phyloP scores from a whole-genome alignment of 2,888 invertebrate genomes.

The Himalopsyche tibetana region DNA sequence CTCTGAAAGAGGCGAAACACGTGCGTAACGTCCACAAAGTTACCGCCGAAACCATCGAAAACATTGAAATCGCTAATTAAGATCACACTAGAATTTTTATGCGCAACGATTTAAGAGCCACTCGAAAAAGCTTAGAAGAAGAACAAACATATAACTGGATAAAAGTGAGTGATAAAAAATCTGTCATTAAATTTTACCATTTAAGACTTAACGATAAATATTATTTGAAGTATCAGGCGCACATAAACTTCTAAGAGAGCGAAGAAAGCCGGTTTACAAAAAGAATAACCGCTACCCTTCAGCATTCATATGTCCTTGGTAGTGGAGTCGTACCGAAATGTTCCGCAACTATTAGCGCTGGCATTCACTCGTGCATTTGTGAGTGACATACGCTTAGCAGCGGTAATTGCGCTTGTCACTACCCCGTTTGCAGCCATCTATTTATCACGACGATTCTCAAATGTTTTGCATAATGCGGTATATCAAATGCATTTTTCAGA shows the following conservation, averaged over 20 bases:
- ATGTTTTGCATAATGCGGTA: background rate
- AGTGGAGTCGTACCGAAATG: constrained; percentile 37
- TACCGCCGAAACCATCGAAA: too few species aligned
- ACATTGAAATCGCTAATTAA: too few species aligned
- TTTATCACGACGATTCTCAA: background rate
- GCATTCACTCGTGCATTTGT: constrained; percentile 53
- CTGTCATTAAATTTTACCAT: too few species aligned
- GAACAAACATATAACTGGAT: too few species aligned
- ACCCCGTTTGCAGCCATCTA: constrained; percentile 11
- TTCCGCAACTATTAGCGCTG: constrained; percentile 47
- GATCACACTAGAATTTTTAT: too few species aligned
- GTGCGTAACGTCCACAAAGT: too few species aligned
- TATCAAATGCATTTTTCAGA: too few species aligned
- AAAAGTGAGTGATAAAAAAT: too few species aligned
- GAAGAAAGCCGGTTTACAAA: background rate
- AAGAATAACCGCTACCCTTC: constrained; percentile 5
- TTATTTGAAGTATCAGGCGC: background rate
- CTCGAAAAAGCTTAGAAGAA: too few species aligned
- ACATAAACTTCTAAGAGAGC: background rate
- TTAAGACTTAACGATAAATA: too few species aligned
- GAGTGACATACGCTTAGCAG: constrained; percentile 62
- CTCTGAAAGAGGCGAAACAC: too few species aligned
- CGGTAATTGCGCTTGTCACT: constrained; percentile 61
- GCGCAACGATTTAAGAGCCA: too few species aligned
- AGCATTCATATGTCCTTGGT: constrained; percentile 4